Conservation (phyloP, 2,113 vertebrate species). For the Carassius carassius region DNA sequence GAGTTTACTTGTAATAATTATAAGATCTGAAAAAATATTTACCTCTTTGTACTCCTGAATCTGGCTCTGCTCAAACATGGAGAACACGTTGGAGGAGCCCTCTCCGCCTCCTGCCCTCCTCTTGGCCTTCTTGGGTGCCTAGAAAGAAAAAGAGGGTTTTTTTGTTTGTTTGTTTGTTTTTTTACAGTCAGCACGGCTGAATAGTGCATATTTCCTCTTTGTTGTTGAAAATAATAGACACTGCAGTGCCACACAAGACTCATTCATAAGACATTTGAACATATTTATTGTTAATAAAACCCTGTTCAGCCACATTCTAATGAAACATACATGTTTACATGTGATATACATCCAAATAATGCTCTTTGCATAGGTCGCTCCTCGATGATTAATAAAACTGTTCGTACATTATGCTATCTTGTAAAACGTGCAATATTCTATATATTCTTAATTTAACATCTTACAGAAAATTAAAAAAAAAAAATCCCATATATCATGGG, state of each 20-base stretch:
- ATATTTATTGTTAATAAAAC: background rate
- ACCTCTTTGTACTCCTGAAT: conserved; percentile 97
- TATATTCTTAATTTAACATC: background rate
- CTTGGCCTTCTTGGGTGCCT: conserved; percentile 93
- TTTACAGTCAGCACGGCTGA: background rate
- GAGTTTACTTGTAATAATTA: background rate
- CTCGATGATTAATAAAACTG: background rate
- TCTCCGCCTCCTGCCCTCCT: conserved; percentile 82
- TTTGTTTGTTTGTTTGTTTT: no score
- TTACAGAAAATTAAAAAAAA: background rate
- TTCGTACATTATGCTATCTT: background rate
- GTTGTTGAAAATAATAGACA: background rate
- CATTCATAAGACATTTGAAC: background rate
- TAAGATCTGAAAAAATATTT: background rate
- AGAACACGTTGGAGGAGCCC: conserved; percentile 91
- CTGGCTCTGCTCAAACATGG: conserved; percentile 95
- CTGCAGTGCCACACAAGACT: background rate
- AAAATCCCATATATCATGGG: background rate
- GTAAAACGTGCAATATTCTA: background rate
- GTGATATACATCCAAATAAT: background rate
- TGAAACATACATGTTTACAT: background rate
- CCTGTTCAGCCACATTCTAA: background rate
- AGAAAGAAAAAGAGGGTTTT: conserved; percentile 20
- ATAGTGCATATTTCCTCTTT: background rate
- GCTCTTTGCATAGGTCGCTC: background rate